Conservation (phyloP, 1,140 invertebrate species). For the Heliconius melpomene region DNA sequence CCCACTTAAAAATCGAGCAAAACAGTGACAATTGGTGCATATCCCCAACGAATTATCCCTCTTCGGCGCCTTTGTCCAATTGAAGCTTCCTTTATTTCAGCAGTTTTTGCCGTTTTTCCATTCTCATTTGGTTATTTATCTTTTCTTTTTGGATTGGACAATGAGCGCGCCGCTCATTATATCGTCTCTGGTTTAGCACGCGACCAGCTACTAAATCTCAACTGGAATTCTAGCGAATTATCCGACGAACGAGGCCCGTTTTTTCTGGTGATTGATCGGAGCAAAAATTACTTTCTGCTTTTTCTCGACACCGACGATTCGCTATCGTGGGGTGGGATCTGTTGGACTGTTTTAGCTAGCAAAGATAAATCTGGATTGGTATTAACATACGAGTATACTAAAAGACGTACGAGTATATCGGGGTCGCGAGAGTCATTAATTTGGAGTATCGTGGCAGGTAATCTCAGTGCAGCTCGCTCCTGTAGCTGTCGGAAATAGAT, state of each 20-base stretch:
- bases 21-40: constrained; percentile 80
- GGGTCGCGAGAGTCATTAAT: constrained; percentile 63
- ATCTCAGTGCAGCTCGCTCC: constrained; percentile 60
- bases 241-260: constrained; percentile 62
- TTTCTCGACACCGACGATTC: constrained; percentile 53
- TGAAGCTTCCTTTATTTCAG: constrained; percentile 76
- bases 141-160: constrained; percentile 73
- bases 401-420: constrained; percentile 51
- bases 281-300: constrained; percentile 75
- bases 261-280: constrained; percentile 77
- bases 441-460: constrained; percentile 65
- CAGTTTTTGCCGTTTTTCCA: constrained; percentile 76
- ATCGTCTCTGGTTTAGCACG: constrained; percentile 70
- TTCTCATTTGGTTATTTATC: constrained; percentile 81
- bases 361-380: constrained; percentile 55
- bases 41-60: constrained; percentile 77
- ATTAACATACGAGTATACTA: constrained; percentile 52
- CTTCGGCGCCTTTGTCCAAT: constrained; percentile 79
- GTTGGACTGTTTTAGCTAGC: constrained; percentile 48
- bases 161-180: constrained; percentile 75
- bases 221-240: constrained; percentile 80
- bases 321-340: constrained; percentile 47
- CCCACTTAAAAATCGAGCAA: constrained; percentile 62
- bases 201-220: constrained; percentile 73
- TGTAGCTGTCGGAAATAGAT: constrained; percentile 71